phyloP scores from a whole-genome alignment of 2,888 invertebrate genomes.

The Halictus ligatus region DNA sequence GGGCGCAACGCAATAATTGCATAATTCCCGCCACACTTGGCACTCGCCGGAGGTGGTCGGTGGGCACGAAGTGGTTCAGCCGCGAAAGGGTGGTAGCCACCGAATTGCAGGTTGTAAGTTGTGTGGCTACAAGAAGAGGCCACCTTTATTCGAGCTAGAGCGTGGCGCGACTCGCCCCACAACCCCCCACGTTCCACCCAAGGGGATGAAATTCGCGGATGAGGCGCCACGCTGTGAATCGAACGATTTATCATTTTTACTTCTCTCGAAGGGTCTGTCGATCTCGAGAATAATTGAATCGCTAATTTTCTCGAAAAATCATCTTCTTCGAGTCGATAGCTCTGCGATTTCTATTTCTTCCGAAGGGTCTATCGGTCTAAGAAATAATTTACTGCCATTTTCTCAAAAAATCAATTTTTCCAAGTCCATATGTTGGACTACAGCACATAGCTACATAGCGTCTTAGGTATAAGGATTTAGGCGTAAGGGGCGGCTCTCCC shows the following conservation, averaged over 20 bases:
- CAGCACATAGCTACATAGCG: no score
- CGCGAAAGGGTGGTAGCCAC: conserved; percentile 54
- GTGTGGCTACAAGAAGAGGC: conserved; percentile 34
- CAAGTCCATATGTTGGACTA: no score
- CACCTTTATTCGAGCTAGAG: conserved; percentile 37
- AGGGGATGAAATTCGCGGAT: conserved; percentile 23
- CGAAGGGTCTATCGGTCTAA: no score
- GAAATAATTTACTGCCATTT: no score
- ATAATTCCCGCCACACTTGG: conserved; percentile 79
- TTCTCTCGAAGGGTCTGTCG: no score
- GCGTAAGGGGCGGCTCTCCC: no score
- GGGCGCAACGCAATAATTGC: conserved; percentile 82
- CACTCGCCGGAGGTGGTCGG: conserved; percentile 56
- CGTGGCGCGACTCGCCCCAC: background rate
- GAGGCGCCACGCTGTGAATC: background rate
- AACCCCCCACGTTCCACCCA: background rate
- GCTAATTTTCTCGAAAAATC: no score
- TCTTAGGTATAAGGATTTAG: no score
- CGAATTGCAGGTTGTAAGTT: conserved; percentile 50
- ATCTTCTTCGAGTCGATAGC: no score
- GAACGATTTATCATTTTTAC: background rate
- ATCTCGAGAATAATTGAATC: no score
- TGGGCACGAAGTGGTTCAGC: conserved; percentile 48
- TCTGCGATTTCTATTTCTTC: no score
- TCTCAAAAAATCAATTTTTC: no score